Percentiles rank a stretch among this genome's conserved stretches.
Evolutionary conservation across 2,797 vertebrate species (phyloP).

Genomic region (Perodicticus potto): DNA sequence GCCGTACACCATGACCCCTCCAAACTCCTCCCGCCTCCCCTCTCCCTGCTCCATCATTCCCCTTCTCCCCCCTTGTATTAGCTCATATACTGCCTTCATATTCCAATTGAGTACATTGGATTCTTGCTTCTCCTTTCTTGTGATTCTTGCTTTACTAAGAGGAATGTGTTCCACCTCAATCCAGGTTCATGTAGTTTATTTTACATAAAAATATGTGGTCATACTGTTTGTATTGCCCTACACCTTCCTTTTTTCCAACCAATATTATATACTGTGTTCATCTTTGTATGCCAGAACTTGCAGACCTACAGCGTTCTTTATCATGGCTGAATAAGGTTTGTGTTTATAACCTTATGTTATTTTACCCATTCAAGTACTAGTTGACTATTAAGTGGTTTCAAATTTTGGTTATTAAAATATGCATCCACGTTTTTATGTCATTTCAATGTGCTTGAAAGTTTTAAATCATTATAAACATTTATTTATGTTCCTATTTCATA

Average conservation of each 20-base stretch:
- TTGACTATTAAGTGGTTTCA: background rate
- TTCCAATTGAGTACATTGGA: no score
- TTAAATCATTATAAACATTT: conserved; percentile 37
- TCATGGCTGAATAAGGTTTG: background rate
- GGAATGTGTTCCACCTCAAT: no score
- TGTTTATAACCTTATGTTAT: background rate
- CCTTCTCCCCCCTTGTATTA: no score
- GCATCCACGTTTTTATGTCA: background rate
- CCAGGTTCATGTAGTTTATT: background rate
- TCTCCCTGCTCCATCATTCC: no score
- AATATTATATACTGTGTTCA: rapidly evolving
- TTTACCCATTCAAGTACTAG: background rate
- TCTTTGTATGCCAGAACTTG: background rate
- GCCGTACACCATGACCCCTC: no score
- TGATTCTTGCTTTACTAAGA: no score
- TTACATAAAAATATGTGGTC: background rate
- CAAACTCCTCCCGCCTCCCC: no score
- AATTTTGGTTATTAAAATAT: background rate
- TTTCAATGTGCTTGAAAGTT: background rate
- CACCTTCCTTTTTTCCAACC: background rate
- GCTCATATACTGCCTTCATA: no score
- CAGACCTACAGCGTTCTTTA: background rate
- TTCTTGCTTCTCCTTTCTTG: no score
- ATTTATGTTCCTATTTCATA: background rate
- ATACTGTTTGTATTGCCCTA: background rate